Base-by-base conservation (phyloP, 2,797 vertebrate genomes). In the Nothura maculosa region DNA sequence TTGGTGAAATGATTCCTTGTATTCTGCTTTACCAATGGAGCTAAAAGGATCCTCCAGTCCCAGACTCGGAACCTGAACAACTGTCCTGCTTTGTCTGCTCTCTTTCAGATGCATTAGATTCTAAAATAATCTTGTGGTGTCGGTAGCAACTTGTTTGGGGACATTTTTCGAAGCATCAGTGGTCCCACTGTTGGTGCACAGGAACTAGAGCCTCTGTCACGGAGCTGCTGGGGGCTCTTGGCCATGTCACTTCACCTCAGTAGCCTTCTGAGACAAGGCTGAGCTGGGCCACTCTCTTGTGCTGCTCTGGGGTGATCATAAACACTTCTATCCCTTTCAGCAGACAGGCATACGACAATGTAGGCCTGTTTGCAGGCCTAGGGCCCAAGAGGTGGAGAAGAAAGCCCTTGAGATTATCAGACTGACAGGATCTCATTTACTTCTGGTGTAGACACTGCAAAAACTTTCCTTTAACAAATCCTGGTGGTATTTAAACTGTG, bases 381-480 rank as follows among this genome's bases (percentile, higher is more conserved):
- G n/a, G 21, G 11, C 10, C 17, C 47, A 84, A 75, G 32, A 21
- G 81, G 21, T 8, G 9, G 16, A 63, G 30, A 66, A 86, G 30
- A 83, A 79, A 19, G 2, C 1, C 16, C 19, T 93, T 24, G 17
- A 89, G 57, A 54, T 45, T 72, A 40, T 15, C 24, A 66, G 32
- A 6, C 48, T 85, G 54, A 74, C 3, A 19, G 64, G 47, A 88
- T 28, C 2, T 6, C 47, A 45, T 60, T 74, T 66, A 75, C 2
- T 78, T 76, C 48, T 95, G 32, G 5, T n/a, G 73, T 30, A 90
- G 32, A 67, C 27, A 14, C 5, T 47, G 30, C 14, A 67, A 43
- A 60, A 66, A 38, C 1, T 54, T 7, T 58, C 67, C 47, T 76
- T 91, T 87, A 79, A 52, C 34, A 89, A 92, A 90, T 91, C 73